Base-by-base conservation (phyloP, 2,113 vertebrate species). In the Regulus satrapa region DNA sequence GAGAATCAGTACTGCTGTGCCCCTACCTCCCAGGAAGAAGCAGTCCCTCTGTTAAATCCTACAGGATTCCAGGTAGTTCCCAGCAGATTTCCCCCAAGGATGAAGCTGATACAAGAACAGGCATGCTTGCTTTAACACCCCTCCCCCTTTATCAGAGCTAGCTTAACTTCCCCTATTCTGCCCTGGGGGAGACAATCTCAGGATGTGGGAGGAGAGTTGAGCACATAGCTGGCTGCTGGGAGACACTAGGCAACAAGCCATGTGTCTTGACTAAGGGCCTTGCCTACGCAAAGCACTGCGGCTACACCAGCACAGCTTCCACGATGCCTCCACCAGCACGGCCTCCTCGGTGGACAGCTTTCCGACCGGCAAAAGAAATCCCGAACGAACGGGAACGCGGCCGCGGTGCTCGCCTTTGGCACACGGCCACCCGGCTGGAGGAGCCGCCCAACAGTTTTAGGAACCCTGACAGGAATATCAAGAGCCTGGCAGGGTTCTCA, bases 101-200 rank as follows among this genome's bases (percentile, higher is more conserved):
- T 38, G 19, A 66, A 73, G 55, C 41, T 80, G 55, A 36, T 59
- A 80, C 59, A 93, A 86, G 88, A 83, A 85, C 28, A 71, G 55
- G 55, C 85, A 93, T 67, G 91, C 83, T 80, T 88, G 24, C 96
- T 96, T 96, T 94, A 97, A 92, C 85, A 94, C 88, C 91, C 95
- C 34, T 96, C 96, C 95, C 94, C 95, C 96, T 94, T 95, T 90
- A 95, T 93, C 92, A 86, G 46, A 80, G 46, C 91, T 80, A 93
- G 92, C 67, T 86, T 77, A 94, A 94, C 96, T 96, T 97, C 96
- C 96, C 95, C 94, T 97, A 91, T 95, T 95, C 88, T 94, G 95
- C 95, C 96, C 91, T 88, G 94, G 91, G 91, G 96, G 92, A 97
- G 96, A 96, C 92, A 96, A 97, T 96, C 96, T 96, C 94, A 97